A percentile compares a stretch with the other conserved stretches of the same genome.
These are phyloP conservation scores for Magallana nippona DNA, from an alignment of 2,888 invertebrate species.

Conservation along the genomic window DNA sequence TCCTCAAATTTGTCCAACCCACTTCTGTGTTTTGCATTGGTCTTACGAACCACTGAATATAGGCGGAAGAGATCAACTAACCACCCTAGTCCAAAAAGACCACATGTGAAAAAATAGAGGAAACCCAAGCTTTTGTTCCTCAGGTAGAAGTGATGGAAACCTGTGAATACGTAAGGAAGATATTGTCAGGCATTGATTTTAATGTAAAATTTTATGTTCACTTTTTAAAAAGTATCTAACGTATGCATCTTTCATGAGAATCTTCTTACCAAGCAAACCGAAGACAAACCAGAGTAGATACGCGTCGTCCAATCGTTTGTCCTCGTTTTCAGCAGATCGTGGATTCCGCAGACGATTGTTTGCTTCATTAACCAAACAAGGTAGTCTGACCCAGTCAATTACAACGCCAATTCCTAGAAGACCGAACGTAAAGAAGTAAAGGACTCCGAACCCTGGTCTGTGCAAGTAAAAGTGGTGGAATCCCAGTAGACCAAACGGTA, in stretches of 20 bases:
- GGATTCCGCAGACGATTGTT: constrained; percentile 44
- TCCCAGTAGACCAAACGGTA: constrained; percentile 55
- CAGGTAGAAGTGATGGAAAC: constrained; percentile 68
- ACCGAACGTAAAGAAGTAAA: constrained; percentile 51
- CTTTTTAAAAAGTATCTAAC: no score
- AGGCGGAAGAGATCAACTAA: constrained; percentile 36
- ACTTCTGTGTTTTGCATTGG: constrained; percentile 13
- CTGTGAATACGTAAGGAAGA: constrained; percentile 38
- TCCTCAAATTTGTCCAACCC: constrained; percentile 39
- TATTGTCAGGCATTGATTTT: not conserved
- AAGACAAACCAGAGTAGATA: constrained; percentile 58
- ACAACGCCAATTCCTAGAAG: constrained; percentile 44
- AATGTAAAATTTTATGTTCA: no score
- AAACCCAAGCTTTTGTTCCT: constrained; percentile 54
- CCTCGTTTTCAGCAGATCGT: not conserved
- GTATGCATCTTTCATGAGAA: not conserved
- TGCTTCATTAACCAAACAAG: constrained; percentile 40
- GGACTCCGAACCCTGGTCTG: constrained; percentile 48
- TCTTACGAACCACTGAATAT: constrained; percentile 36
- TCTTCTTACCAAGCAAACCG: constrained; percentile 58
- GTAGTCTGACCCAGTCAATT: constrained; percentile 42
- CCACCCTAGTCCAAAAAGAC: constrained; percentile 63
- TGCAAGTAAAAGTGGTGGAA: constrained; percentile 62
- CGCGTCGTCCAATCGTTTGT: constrained; percentile 39
- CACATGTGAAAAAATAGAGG: constrained; percentile 59